A percentile compares a stretch with the other conserved stretches of the same genome.
Evolutionary conservation across 1,140 invertebrate species (phyloP).

Genomic region (Sitophilus oryzae): DNA sequence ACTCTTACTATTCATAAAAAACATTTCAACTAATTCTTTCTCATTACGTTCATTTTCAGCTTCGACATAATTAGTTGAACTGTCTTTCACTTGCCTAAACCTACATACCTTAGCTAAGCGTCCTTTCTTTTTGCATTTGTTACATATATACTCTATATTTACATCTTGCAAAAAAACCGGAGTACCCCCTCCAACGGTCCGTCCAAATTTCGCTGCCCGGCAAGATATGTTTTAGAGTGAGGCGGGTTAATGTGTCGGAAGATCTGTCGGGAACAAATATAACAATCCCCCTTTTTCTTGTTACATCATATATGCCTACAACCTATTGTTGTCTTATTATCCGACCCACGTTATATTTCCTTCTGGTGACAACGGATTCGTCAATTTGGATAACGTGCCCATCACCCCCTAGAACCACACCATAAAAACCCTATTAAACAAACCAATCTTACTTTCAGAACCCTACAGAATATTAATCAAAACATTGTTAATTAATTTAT

Average conservation of each 20-base stretch:
- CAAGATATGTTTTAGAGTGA: neutral
- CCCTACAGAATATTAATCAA: too few relatives aligned
- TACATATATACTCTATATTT: too few relatives aligned
- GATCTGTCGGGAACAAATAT: neutral
- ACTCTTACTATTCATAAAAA: too few relatives aligned
- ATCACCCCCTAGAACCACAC: neutral
- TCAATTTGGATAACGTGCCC: constrained; percentile 2
- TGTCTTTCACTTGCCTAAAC: too few relatives aligned
- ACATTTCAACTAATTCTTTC: too few relatives aligned
- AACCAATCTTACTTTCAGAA: too few relatives aligned
- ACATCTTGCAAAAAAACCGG: too few relatives aligned
- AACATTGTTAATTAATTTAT: too few relatives aligned
- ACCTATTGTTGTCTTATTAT: neutral
- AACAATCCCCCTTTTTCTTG: neutral
- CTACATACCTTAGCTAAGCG: too few relatives aligned
- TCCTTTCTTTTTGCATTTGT: too few relatives aligned
- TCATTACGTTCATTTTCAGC: too few relatives aligned
- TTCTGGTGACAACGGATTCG: constrained; percentile 2
- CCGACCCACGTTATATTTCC: neutral
- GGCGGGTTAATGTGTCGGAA: neutral
- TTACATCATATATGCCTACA: constrained; percentile 6
- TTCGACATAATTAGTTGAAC: too few relatives aligned
- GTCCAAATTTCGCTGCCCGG: constrained; percentile 9
- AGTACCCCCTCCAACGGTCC: neutral
- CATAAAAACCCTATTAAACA: neutral